Evolutionary conservation across 2,113 vertebrate genomes (phyloP).

Genomic region (Caretta caretta): DNA sequence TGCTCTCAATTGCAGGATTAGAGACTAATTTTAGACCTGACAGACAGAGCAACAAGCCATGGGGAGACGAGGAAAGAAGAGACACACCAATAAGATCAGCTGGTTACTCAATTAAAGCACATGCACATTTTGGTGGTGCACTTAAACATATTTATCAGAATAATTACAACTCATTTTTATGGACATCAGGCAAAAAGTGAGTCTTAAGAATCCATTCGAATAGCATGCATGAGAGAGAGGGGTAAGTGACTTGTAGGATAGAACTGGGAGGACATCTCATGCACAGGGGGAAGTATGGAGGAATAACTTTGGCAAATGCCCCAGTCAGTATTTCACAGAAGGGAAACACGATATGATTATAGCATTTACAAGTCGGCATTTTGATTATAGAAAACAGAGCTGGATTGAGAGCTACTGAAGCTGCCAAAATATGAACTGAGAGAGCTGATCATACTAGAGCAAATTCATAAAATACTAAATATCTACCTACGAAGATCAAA

Average conservation of each 20-base stretch:
- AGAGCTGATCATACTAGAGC: neutral
- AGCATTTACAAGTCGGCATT: fast-evolving
- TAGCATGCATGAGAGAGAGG: neutral
- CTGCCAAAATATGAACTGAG: neutral
- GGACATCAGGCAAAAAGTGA: neutral
- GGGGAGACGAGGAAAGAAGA: neutral
- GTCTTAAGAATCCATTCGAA: neutral
- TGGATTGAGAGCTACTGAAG: neutral
- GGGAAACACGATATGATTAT: neutral
- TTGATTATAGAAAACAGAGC: fast-evolving
- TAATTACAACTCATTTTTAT: neutral
- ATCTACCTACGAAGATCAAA: neutral
- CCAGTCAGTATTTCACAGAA: neutral
- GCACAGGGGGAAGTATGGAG: neutral
- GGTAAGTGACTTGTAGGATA: neutral
- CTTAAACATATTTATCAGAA: neutral
- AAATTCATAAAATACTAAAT: neutral
- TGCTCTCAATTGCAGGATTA: neutral
- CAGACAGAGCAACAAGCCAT: neutral
- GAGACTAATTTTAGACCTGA: neutral
- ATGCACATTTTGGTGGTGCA: neutral
- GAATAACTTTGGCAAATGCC: neutral
- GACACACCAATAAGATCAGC: neutral
- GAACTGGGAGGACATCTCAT: neutral
- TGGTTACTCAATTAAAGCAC: neutral